Base-by-base conservation (phyloP, 2,113 vertebrate species). In the Gorilla gorilla region DNA sequence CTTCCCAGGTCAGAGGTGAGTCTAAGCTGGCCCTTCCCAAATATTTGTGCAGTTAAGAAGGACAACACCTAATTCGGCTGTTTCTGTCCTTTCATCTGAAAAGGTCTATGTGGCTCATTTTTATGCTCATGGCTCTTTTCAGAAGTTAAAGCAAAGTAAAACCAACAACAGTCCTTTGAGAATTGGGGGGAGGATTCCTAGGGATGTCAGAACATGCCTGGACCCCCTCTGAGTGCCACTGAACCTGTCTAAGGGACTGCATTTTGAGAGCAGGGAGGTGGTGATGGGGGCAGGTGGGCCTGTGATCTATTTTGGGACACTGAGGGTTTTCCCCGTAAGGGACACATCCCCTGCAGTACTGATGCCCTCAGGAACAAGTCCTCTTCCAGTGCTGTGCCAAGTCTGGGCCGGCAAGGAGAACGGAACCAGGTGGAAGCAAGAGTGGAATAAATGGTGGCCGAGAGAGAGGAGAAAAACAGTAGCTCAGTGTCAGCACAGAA, bases 101-200 rank as follows among this genome's bases (percentile, higher is more conserved):
- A 94, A 78, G 5, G 7, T 50, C 40, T 92, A 0, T n/a, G 81
- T 52, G 55, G 27, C 20, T 88, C 45, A 43, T 78, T 82, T 94
- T 52, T 55, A 30, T 30, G 25, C 4, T 61, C 16, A 2, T 17
- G 55, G 25, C 32, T 75, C n/a, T 93, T 84, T 68, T 40, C 70
- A 83, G 83, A 84, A 87, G 61, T 75, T 38, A 89, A 85, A 78
- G 30, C 52, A 23, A 38, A 92, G n/a, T 38, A 35, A 70, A 52
- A 68, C 25, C 25, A 64, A 32, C 20, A 64, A 20, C 6, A 3
- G 3, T 40, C 20, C 30, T 94, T 32, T 89, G 84, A 94, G 55
- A 80, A 72, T 13, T 73, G 40, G 40, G 95, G 40, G 66, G 80
- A 52, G 25, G 25, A 18, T 68, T 57, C 70, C 45, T 20, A 3